Evolutionary conservation across 1,140 invertebrate genomes (phyloP).

Genomic region (Hydropsyche tenuis): DNA sequence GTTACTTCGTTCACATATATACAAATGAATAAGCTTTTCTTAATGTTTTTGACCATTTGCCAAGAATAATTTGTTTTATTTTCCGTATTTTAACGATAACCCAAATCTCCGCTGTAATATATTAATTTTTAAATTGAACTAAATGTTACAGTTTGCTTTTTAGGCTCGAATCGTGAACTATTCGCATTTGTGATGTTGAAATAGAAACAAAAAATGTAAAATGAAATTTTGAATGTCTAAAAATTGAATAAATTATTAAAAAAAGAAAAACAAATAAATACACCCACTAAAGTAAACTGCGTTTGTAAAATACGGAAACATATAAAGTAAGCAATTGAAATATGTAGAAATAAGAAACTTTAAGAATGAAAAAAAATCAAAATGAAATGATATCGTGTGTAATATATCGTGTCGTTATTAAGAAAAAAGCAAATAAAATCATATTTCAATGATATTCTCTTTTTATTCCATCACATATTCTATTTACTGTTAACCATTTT

Average conservation of each 20-base stretch:
- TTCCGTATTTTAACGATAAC: background rate
- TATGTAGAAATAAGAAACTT: slow-evolving; percentile 29
- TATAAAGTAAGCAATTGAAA: slow-evolving; percentile 26
- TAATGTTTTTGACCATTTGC: slow-evolving; percentile 23
- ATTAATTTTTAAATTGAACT: background rate
- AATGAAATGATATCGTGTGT: slow-evolving; percentile 38
- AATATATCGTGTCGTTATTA: slow-evolving; percentile 41
- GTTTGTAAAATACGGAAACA: slow-evolving; percentile 20
- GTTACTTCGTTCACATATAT: no score
- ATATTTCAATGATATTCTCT: slow-evolving; percentile 28
- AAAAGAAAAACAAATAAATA: background rate
- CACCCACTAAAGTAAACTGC: background rate
- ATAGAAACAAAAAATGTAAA: background rate
- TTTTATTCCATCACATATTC: slow-evolving; percentile 15
- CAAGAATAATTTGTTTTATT: slow-evolving; percentile 6
- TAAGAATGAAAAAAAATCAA: slow-evolving; percentile 25
- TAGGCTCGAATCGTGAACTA: background rate
- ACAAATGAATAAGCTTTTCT: background rate
- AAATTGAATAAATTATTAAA: background rate
- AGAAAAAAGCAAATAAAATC: slow-evolving; percentile 40
- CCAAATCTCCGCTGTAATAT: slow-evolving; percentile 10
- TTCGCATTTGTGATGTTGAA: slow-evolving; percentile 13
- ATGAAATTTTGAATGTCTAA: background rate
- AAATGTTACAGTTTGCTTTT: slow-evolving; percentile 11
- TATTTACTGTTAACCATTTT: no score